A percentile compares a stretch with the other conserved stretches of the same genome.
Evolutionary conservation across 2,113 vertebrate species (phyloP).

Genomic region (Beaufortia kweichowensis): DNA sequence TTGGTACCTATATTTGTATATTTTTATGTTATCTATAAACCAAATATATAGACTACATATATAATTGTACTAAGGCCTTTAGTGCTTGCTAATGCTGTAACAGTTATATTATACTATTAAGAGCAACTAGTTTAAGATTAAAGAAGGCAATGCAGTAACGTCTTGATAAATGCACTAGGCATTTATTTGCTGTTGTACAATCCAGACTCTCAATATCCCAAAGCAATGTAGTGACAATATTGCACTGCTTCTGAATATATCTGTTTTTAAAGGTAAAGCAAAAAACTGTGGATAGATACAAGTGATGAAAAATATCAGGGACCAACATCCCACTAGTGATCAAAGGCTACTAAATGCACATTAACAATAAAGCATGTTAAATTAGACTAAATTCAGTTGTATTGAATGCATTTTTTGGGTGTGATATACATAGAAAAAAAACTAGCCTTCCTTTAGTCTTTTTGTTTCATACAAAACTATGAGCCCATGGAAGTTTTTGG

Average conservation of each 20-base stretch:
- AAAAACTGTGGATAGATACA: neutral
- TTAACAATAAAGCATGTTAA: conserved; percentile 16
- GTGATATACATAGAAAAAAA: neutral
- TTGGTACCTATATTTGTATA: neutral
- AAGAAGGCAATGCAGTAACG: neutral
- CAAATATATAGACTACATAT: neutral
- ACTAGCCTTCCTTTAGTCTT: neutral
- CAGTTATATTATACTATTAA: neutral
- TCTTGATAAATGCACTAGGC: conserved; percentile 1
- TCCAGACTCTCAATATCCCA: conserved; percentile 10
- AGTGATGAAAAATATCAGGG: neutral
- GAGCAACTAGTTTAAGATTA: neutral
- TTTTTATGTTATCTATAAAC: neutral
- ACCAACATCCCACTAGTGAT: neutral
- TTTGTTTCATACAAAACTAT: no score
- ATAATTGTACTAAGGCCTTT: neutral
- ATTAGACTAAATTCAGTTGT: neutral
- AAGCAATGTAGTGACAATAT: neutral
- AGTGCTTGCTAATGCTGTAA: neutral
- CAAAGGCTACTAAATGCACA: neutral
- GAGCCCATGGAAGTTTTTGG: no score
- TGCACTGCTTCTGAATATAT: conserved; percentile 19
- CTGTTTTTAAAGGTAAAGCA: neutral
- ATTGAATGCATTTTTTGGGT: neutral
- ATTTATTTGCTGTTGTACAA: neutral